A percentile compares a stretch with the other conserved stretches of the same genome.
phyloP scores from a whole-genome alignment of 2,113 vertebrate genomes.

The Cyprinodon variegatus region DNA sequence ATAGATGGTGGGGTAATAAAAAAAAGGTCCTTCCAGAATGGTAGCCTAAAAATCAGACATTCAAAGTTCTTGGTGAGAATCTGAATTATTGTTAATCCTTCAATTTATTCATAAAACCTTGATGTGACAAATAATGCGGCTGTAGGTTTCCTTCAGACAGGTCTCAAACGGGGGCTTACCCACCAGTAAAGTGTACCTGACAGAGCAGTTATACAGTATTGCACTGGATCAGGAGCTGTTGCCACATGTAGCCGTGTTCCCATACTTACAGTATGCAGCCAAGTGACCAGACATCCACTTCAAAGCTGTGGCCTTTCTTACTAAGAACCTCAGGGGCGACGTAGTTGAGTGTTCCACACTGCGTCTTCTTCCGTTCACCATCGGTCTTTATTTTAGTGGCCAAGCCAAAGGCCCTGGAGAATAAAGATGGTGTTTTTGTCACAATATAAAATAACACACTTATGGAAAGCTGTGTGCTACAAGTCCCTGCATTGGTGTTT shows the following conservation, averaged over 20 bases:
- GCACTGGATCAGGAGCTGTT: accelerated
- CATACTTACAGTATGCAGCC: constrained; percentile 95
- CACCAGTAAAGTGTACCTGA: constrained; percentile 94
- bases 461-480: too few relatives aligned
- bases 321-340: constrained; percentile 96
- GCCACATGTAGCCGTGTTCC: neutral
- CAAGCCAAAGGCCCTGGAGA: constrained; percentile 90
- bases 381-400: constrained; percentile 96
- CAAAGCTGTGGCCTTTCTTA: constrained; percentile 98
- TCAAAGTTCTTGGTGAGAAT: too few relatives aligned
- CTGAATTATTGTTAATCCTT: too few relatives aligned
- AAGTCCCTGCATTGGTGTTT: too few relatives aligned
- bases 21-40: too few relatives aligned
- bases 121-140: constrained; percentile 82
- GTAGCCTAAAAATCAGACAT: too few relatives aligned
- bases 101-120: too few relatives aligned
- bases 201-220: neutral
- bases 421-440: too few relatives aligned
- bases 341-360: constrained; percentile 98
- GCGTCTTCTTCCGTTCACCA: constrained; percentile 94
- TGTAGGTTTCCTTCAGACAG: constrained; percentile 95
- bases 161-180: constrained; percentile 98
- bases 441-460: too few relatives aligned
- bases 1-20: too few relatives aligned
- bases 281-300: constrained; percentile 97